These are phyloP conservation scores for Crotalus helleri DNA, from an alignment of 2,113 vertebrate species.

Conservation along the genomic window DNA sequence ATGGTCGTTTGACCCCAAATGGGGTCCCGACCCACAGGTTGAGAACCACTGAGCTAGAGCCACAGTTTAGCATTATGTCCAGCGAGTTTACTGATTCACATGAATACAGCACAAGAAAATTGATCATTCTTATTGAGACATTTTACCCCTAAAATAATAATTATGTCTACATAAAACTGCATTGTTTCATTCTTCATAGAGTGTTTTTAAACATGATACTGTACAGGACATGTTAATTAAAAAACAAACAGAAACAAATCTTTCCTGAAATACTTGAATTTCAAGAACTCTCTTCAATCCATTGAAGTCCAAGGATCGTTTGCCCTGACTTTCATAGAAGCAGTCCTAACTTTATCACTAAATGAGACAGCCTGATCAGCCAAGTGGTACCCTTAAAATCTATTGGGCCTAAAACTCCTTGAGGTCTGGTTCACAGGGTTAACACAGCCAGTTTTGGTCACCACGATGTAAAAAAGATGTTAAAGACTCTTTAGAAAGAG, in stretches of 20 bases:
- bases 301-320: neutral
- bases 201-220: neutral
- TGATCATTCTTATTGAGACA: neutral
- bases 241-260: neutral
- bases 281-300: neutral
- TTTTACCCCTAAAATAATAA: neutral
- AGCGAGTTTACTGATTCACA: neutral
- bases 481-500: too few relatives aligned
- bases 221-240: neutral
- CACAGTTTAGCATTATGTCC: neutral
- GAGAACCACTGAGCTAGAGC: too few relatives aligned
- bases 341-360: neutral
- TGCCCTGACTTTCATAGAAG: neutral
- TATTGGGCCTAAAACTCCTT: neutral
- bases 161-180: neutral
- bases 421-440: neutral
- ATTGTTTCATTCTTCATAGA: neutral
- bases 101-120: neutral
- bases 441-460: neutral
- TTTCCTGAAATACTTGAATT: neutral
- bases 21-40: too few relatives aligned
- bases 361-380: neutral
- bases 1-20: too few relatives aligned
- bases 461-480: too few relatives aligned
- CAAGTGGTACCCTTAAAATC: neutral